phyloP scores from a whole-genome alignment of 2,888 invertebrate species.

The Gryllus longicercus region DNA sequence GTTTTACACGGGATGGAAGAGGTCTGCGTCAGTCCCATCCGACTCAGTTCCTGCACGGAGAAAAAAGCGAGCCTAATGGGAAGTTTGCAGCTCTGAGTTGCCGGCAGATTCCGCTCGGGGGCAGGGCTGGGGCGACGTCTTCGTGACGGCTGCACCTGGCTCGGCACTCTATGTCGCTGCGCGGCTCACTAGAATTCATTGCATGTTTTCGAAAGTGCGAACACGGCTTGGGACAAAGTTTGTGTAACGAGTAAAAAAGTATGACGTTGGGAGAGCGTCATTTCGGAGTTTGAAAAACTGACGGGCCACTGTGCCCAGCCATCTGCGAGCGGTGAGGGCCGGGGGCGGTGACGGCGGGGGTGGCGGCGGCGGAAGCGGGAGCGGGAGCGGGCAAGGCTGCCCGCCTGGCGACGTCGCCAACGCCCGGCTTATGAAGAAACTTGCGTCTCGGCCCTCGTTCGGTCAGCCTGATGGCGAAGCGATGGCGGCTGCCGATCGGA shows the following conservation, averaged over 20 bases:
- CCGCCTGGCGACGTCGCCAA: not conserved
- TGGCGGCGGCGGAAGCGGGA: not conserved
- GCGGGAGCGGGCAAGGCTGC: not conserved
- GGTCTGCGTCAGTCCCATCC: not conserved
- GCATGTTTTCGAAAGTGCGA: conserved; percentile 12
- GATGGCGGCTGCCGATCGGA: conserved; percentile 19
- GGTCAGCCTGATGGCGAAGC: not conserved
- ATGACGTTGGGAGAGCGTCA: conserved; percentile 24
- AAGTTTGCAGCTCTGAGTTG: not conserved
- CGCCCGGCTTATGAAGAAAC: conserved; percentile 30
- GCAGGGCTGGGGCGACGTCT: not conserved
- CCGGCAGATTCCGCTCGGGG: not conserved
- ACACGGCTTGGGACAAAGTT: conserved; percentile 20
- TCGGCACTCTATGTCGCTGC: not conserved
- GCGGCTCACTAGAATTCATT: conserved; percentile 11
- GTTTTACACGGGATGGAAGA: not conserved
- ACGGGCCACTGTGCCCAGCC: conserved; percentile 17
- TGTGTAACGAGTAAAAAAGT: conserved; percentile 30
- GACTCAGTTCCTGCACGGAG: not conserved
- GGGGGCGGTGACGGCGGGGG: not conserved
- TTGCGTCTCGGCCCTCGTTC: conserved; percentile 22
- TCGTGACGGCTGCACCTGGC: conserved; percentile 6
- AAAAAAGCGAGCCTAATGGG: too few species aligned
- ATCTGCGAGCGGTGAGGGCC: not conserved
- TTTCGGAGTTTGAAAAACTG: conserved; percentile 17